phyloP scores from a whole-genome alignment of 92 coral and sea anemone genomes.

The Phenganax subtilis region DNA sequence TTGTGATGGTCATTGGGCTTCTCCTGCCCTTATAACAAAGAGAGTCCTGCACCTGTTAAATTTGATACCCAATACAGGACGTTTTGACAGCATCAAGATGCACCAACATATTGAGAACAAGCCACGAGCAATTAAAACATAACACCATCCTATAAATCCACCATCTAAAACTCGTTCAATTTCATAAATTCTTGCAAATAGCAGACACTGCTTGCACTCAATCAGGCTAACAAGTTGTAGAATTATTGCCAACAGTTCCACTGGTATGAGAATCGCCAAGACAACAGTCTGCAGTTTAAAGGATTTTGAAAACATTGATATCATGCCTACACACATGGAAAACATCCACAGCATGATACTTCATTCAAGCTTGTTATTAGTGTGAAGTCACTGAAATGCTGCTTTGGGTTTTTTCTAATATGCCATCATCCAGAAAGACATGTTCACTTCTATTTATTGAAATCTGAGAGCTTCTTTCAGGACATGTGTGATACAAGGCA shows the following conservation, averaged over 20 bases:
- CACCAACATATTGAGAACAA: not conserved
- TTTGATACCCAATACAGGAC: slow-evolving; percentile 11
- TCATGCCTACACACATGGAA: not conserved
- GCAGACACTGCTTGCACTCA: slow-evolving; percentile 40
- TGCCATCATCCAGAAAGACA: slow-evolving; percentile 5
- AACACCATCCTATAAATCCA: slow-evolving; percentile 30
- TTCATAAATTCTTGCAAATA: slow-evolving; percentile 34
- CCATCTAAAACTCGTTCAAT: slow-evolving; percentile 27
- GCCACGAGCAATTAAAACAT: slow-evolving; percentile 22
- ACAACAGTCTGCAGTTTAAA: not conserved
- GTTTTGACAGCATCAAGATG: slow-evolving; percentile 1
- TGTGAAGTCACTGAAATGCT: not conserved
- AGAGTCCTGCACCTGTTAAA: not conserved
- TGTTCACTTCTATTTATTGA: too few relatives aligned
- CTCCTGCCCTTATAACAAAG: not conserved
- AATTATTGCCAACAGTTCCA: slow-evolving; percentile 5
- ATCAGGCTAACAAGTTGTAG: slow-evolving; percentile 26
- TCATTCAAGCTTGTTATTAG: not conserved
- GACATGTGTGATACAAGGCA: too few relatives aligned
- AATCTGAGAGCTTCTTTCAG: too few relatives aligned
- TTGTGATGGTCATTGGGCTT: too few relatives aligned
- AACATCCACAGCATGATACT: not conserved
- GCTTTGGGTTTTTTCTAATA: not conserved
- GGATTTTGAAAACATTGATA: not conserved
- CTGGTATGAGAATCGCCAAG: not conserved